phyloP scores from a whole-genome alignment of 2,797 vertebrate species.

The Manis pentadactyla region DNA sequence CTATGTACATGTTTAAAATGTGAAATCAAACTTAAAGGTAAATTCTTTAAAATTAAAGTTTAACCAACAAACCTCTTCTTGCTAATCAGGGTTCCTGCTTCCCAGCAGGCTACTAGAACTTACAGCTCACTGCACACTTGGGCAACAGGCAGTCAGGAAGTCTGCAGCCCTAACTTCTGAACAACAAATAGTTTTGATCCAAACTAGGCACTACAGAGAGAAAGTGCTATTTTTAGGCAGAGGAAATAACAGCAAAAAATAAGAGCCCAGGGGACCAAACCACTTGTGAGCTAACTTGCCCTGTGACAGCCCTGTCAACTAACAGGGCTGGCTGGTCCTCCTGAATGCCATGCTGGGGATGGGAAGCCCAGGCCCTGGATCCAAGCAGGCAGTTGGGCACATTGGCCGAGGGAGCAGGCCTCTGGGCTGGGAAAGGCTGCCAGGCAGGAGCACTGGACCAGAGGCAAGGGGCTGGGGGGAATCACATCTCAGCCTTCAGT shows the following conservation, averaged over 20 bases:
- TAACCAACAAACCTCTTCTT: neutral
- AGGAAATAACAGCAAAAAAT: slow-evolving; percentile 63
- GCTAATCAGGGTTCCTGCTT: neutral
- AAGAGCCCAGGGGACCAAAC: slow-evolving; percentile 40
- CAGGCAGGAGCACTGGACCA: accelerated
- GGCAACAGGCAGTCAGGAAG: neutral
- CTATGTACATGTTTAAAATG: neutral
- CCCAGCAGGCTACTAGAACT: neutral
- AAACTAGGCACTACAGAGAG: slow-evolving; percentile 32
- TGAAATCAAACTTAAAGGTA: no score
- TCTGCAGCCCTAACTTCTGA: neutral
- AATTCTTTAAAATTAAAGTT: neutral
- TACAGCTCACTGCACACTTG: neutral
- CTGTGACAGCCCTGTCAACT: neutral
- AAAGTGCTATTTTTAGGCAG: slow-evolving; percentile 65
- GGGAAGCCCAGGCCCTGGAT: no score
- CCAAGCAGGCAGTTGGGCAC: neutral
- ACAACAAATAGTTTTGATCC: slow-evolving; percentile 46
- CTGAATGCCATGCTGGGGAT: accelerated
- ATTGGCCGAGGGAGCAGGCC: neutral
- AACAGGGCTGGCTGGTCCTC: neutral
- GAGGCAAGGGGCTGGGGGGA: no score
- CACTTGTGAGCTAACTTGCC: neutral
- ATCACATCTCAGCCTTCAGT: neutral
- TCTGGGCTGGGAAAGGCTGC: neutral